These are phyloP conservation scores for Gopherus flavomarginatus DNA, from an alignment of 2,113 vertebrate genomes.

Conservation along the genomic window DNA sequence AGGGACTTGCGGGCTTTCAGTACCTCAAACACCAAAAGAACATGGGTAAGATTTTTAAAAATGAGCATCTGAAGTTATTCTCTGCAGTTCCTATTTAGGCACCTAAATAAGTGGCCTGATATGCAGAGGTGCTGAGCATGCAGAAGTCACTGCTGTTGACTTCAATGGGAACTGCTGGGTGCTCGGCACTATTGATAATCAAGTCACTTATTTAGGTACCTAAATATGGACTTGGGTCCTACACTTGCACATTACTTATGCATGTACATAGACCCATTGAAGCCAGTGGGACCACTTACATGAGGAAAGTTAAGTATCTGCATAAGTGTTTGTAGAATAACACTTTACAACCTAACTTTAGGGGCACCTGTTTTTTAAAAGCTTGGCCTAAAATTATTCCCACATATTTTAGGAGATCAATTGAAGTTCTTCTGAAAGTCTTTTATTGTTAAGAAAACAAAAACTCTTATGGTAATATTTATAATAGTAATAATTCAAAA, in stretches of 20 bases:
- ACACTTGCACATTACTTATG: background rate
- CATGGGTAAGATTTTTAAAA: background rate
- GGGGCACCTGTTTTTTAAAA: background rate
- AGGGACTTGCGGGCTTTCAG: background rate
- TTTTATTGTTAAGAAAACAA: background rate
- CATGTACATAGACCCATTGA: background rate
- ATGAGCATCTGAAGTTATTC: background rate
- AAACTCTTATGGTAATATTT: rapidly evolving
- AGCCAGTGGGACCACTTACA: background rate
- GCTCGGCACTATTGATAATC: background rate
- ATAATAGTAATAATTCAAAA: background rate
- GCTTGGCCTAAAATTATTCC: background rate
- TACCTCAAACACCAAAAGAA: background rate
- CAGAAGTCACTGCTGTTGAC: rapidly evolving
- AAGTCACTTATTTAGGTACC: background rate
- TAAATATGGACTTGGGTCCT: rapidly evolving
- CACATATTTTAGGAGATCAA: background rate
- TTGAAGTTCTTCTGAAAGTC: background rate
- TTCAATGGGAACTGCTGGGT: background rate
- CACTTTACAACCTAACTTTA: background rate
- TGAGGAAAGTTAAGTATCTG: background rate
- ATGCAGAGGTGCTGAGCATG: rapidly evolving
- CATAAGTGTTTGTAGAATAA: background rate
- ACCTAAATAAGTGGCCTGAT: background rate
- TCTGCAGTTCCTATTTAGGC: background rate